Conservation (phyloP, 2,888 invertebrate genomes). For the Diarsia dahlii region DNA sequence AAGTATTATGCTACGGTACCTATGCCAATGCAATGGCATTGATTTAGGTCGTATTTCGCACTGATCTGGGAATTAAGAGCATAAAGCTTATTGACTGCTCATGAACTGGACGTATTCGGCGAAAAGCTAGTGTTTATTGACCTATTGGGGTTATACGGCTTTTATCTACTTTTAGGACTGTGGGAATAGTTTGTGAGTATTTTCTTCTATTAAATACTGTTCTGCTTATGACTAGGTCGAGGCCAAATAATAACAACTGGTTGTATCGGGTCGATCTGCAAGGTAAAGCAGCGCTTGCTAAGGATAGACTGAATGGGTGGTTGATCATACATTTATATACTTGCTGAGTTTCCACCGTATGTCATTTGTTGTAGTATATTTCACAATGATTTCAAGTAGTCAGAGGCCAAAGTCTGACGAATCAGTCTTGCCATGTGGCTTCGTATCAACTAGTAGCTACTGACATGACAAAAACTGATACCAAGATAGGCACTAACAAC, state of each 20-base stretch:
- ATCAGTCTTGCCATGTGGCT: not conserved
- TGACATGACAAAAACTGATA: too few species aligned
- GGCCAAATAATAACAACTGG: not conserved
- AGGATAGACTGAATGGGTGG: too few species aligned
- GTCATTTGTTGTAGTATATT: not conserved
- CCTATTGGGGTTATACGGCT: not conserved
- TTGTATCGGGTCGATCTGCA: not conserved
- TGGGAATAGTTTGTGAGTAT: too few species aligned
- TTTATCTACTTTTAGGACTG: not conserved
- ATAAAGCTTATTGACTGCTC: slow-evolving; percentile 25
- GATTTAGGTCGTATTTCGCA: slow-evolving; percentile 31
- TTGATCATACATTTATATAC: too few species aligned
- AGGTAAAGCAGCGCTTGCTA: not conserved
- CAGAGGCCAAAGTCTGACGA: not conserved
- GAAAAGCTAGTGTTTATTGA: slow-evolving; percentile 1
- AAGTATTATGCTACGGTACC: not conserved
- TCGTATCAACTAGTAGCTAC: not conserved
- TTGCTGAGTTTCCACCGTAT: not conserved
- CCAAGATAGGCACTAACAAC: too few species aligned
- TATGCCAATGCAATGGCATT: not conserved
- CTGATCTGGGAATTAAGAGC: slow-evolving; percentile 29
- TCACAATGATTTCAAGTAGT: not conserved
- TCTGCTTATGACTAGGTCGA: not conserved
- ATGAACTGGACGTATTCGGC: slow-evolving; percentile 8
- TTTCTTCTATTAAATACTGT: not conserved